These are phyloP conservation scores for Parauchenoglanis ngamensis DNA, from an alignment of 2,797 vertebrate species.

Conservation along the genomic window DNA sequence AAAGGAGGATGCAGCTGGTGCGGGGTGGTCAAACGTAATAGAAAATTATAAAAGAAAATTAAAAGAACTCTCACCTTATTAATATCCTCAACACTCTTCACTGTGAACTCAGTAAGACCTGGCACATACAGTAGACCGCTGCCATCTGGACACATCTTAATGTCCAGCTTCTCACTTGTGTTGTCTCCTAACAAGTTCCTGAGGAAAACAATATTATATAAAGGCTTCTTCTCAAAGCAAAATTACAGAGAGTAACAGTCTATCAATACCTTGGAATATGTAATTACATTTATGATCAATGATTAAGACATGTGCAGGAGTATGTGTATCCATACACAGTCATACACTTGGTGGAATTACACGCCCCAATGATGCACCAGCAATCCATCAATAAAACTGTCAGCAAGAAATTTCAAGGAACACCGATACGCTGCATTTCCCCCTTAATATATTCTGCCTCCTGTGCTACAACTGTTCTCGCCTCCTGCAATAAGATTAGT, in stretches of 20 bases:
- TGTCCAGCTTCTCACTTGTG: conserved; percentile 89
- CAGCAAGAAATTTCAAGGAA: background rate
- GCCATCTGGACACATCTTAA: conserved; percentile 91
- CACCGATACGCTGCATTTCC: background rate
- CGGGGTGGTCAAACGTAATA: background rate
- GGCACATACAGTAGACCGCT: conserved; percentile 94
- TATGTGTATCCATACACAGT: background rate
- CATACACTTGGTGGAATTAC: background rate
- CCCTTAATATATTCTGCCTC: background rate
- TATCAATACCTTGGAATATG: background rate
- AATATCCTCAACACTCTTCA: conserved; percentile 90
- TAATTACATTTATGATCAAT: background rate
- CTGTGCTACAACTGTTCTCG: background rate
- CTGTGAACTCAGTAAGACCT: conserved; percentile 83
- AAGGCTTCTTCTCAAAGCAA: background rate
- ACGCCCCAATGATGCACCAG: background rate
- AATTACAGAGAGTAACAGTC: background rate
- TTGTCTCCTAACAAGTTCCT: conserved; percentile 91
- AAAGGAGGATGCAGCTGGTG: background rate
- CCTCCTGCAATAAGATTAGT: background rate
- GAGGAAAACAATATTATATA: conserved; percentile 31
- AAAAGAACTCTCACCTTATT: conserved; percentile 78
- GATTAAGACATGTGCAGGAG: background rate
- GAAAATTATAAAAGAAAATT: background rate
- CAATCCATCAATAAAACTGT: background rate